Conservation (phyloP, 2,888 invertebrate species). For the Ditylenchus weischeri region DNA sequence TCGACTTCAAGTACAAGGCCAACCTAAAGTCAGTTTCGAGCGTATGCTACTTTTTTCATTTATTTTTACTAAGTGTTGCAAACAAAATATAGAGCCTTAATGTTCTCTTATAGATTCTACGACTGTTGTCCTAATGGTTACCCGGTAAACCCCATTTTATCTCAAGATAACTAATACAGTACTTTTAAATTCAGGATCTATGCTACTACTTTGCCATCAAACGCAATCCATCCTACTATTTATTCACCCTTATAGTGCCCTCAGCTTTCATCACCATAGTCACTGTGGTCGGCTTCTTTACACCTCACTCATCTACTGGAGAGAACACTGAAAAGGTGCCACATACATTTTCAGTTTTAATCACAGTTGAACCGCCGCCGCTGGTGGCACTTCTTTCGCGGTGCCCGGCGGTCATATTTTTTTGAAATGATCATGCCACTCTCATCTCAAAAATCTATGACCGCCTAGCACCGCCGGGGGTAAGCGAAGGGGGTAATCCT, state of each 20-base stretch:
- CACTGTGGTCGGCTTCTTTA: slow-evolving; percentile 58
- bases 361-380: too few species aligned
- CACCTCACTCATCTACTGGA: slow-evolving; percentile 56
- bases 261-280: slow-evolving; percentile 57
- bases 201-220: slow-evolving; percentile 57
- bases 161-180: not conserved
- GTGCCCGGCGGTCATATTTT: too few species aligned
- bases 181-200: slow-evolving; percentile 36
- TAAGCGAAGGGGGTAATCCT: too few species aligned
- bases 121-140: slow-evolving; percentile 57
- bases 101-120: slow-evolving; percentile 43
- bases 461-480: too few species aligned
- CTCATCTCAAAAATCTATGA: too few species aligned
- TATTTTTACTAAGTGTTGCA: slow-evolving; percentile 4
- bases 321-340: slow-evolving; percentile 57
- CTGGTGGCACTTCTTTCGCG: too few species aligned
- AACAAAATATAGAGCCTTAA: not conserved
- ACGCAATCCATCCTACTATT: slow-evolving; percentile 56
- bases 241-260: slow-evolving; percentile 56
- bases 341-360: too few species aligned
- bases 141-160: slow-evolving; percentile 26
- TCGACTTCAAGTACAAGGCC: slow-evolving; percentile 48
- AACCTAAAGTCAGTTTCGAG: slow-evolving; percentile 46
- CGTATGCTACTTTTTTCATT: too few species aligned
- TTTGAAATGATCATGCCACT: too few species aligned